Evolutionary conservation across 2,113 vertebrate species (phyloP), one percentile per base, ranked within the genome.

Genomic region (Xenopus laevis): DNA sequence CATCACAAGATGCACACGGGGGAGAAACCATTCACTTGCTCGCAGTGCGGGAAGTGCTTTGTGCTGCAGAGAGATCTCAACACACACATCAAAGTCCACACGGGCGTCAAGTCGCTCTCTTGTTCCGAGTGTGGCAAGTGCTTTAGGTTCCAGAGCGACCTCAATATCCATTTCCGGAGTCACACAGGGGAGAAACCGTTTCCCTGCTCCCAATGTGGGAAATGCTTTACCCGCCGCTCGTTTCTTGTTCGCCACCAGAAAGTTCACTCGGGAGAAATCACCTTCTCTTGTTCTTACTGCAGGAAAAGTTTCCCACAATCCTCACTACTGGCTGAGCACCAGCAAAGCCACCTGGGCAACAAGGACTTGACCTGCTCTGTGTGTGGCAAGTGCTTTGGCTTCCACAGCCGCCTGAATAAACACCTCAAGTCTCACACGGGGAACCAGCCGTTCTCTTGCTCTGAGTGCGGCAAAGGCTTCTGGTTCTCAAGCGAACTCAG

Each of bases 71-170:
- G 70, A 3, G 81, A 80, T 16, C 81, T 88, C 13, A 80, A 77
- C 0, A 73, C 81, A 3, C 87, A 89, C 16, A 70, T 79, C 68
- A 79, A 81, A 61, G 79, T 81, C 67, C 87, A 89, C 64, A 82
- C 84, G 0, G 85, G 84, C 27, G 85, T 84, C 71, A 85, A 84
- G 55, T 82, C 82, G 20, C 84, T 82, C 17, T 71, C 79, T 52
- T 87, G 86, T 64, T 76, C 81, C 1, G 84, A 82, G 12, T 87
- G 86, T 18, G 82, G 83, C 0, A 86, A 87, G 68, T 78, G 77
- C 57, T 87, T 86, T 69, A 47, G 10, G 46, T 13, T 10, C 10
- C 46, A 13, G 10, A 12, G 10, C 3, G 10, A 47, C 46, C 46
- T 6, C 10, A 47, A 47, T 13, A 47, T 47, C 46, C 46, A 47